Evolutionary conservation across 2,888 invertebrate species (phyloP).

Genomic region (Tiphia femorata): DNA sequence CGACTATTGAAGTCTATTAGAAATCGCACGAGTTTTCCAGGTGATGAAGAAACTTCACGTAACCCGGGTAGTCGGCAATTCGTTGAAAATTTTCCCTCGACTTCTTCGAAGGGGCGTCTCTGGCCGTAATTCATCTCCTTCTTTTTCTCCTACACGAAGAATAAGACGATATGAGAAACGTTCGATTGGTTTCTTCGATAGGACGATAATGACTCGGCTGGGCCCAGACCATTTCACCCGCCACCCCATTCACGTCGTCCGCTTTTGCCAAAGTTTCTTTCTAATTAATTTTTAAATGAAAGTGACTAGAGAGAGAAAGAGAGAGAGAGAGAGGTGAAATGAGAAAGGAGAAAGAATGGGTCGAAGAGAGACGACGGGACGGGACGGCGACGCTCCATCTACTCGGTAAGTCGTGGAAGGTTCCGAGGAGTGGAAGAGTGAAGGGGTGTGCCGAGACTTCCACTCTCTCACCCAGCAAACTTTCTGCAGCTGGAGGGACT

Average conservation of each 20-base stretch:
- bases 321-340: constrained; percentile 5
- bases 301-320: constrained; percentile 19
- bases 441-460: not conserved
- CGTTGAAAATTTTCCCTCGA: too few relatives aligned
- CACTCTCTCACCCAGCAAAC: constrained; percentile 25
- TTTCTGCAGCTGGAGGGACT: constrained; percentile 29
- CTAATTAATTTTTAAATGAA: constrained; percentile 48
- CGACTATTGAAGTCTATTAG: too few relatives aligned
- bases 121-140: not conserved
- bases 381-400: not conserved
- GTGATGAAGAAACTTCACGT: too few relatives aligned
- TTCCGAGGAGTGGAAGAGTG: constrained; percentile 7
- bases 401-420: not conserved
- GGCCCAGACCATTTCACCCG: too few relatives aligned
- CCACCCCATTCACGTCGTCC: too few relatives aligned
- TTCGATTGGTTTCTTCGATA: constrained; percentile 8
- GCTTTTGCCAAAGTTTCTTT: constrained; percentile 32
- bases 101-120: not conserved
- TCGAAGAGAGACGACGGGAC: not conserved
- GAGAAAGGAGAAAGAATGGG: not conserved
- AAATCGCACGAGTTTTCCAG: too few relatives aligned
- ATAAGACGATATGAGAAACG: not conserved
- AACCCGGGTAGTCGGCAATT: too few relatives aligned
- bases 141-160: not conserved
- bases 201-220: constrained; percentile 24